phyloP scores from a whole-genome alignment of 2,888 invertebrate genomes.

The Lasioglossum pauxillum region DNA sequence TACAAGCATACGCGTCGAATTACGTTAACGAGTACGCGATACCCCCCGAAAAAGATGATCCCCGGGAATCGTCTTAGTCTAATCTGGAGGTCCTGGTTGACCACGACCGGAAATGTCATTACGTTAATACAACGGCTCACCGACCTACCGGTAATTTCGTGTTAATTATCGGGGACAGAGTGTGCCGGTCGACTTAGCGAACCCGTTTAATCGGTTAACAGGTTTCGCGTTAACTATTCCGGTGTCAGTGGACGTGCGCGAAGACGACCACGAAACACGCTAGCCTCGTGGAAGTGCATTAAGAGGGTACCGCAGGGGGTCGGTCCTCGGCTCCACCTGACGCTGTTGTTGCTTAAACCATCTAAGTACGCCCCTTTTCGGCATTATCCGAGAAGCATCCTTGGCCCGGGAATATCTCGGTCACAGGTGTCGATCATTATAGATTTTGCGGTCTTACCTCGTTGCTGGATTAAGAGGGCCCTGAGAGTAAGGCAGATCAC shows the following conservation, averaged over 20 bases:
- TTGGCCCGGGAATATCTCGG: constrained; percentile 53
- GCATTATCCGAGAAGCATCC: constrained; percentile 53
- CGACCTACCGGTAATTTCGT: background rate
- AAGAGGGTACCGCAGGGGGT: constrained; percentile 35
- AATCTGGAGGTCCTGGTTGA: constrained; percentile 9
- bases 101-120: background rate
- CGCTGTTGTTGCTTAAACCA: constrained; percentile 25
- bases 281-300: constrained; percentile 46
- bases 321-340: constrained; percentile 45
- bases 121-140: constrained; percentile 1
- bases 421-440: constrained; percentile 64
- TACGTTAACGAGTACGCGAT: background rate
- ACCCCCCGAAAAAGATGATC: constrained; percentile 2
- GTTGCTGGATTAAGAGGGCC: constrained; percentile 41
- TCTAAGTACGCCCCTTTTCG: constrained; percentile 50
- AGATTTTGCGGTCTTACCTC: constrained; percentile 55
- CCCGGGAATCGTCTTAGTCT: constrained; percentile 32
- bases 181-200: constrained; percentile 45
- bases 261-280: background rate
- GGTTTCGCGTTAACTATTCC: constrained; percentile 66
- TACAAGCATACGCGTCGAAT: background rate
- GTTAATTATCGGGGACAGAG: constrained; percentile 31
- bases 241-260: constrained; percentile 36
- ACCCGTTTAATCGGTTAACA: constrained; percentile 66
- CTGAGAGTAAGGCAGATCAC: constrained; percentile 16